These are phyloP conservation scores for Nothura maculosa DNA, from an alignment of 2,797 vertebrate species.

Conservation along the genomic window DNA sequence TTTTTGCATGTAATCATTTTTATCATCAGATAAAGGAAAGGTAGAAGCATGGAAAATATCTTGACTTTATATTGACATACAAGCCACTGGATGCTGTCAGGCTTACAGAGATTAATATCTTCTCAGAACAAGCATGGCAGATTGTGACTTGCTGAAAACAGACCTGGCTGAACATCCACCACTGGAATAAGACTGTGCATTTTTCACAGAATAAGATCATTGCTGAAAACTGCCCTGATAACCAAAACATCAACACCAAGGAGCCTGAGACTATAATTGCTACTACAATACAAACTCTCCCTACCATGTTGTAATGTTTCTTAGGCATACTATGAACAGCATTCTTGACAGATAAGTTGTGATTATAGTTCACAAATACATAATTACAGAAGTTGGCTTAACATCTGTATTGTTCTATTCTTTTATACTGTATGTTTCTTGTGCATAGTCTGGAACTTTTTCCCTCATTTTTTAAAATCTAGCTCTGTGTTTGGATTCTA, in stretches of 20 bases:
- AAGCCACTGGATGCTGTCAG: accelerated
- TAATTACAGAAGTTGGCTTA: neutral
- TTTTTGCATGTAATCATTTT: neutral
- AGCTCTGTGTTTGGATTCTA: neutral
- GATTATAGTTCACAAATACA: neutral
- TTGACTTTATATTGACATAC: neutral
- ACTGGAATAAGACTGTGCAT: neutral
- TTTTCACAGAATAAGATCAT: neutral
- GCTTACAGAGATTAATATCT: neutral
- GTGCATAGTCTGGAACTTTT: neutral
- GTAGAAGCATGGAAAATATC: neutral
- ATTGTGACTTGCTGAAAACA: neutral
- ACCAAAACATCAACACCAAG: neutral
- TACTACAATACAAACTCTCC: neutral
- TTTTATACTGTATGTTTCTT: neutral
- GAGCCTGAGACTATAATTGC: neutral
- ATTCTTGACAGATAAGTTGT: neutral
- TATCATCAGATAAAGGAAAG: neutral
- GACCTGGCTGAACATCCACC: neutral
- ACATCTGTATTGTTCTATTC: neutral
- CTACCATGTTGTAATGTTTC: neutral
- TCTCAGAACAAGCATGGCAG: neutral
- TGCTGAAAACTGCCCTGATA: neutral
- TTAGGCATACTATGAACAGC: neutral
- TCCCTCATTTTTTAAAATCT: neutral